Evolutionary conservation across 2,888 invertebrate genomes (phyloP), one percentile per base, ranked within the genome.

Genomic region (Meteorus cinctellus): DNA sequence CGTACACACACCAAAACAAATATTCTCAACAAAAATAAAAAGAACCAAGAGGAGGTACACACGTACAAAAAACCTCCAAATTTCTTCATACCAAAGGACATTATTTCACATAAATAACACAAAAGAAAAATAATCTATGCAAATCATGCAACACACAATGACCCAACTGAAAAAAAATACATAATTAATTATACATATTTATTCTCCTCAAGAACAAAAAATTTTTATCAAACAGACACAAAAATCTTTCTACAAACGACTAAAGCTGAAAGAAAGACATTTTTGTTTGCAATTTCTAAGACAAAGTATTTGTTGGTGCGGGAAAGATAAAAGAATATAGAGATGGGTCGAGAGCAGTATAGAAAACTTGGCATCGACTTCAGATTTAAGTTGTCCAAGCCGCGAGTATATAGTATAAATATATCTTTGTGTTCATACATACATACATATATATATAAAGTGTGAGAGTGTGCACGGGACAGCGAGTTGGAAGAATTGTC

Each of bases 291-390:
- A 59, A 66, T 60, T 69, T 31, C n/a, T 3, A 10, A 36, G 1
- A 48, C 19, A 68, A 77, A 69, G 72, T 78, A 74, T 80, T 77
- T 72, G 72, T 74, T 70, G 68, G 71, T 75, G 77, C 75, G 72
- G 77, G 73, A 75, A 76, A 66, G 74, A 74, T 74, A 68, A 68
- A 74, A n/a, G 41, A 24, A 60, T 65, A 63, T 76, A 60, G 76
- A 77, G 74, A 66, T 12, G 19, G 67, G 60, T 29, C 60, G 60
- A 41, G 24, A 36, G 34, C 14, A 36, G 55, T 14, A 69, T 72
- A 78, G 68, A 81, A 84, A 84, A 86, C 82, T 86, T 87, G 85
- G 86, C 86, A 85, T 84, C 82, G 85, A 75, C 81, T 85, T 82
- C 78, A 83, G 83, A 84, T 86, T 86, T 84, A 79, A 78, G 82